Evolutionary conservation across 1,140 invertebrate species (phyloP), one percentile per base, ranked within the genome.

Genomic region (Leptinotarsa texana): DNA sequence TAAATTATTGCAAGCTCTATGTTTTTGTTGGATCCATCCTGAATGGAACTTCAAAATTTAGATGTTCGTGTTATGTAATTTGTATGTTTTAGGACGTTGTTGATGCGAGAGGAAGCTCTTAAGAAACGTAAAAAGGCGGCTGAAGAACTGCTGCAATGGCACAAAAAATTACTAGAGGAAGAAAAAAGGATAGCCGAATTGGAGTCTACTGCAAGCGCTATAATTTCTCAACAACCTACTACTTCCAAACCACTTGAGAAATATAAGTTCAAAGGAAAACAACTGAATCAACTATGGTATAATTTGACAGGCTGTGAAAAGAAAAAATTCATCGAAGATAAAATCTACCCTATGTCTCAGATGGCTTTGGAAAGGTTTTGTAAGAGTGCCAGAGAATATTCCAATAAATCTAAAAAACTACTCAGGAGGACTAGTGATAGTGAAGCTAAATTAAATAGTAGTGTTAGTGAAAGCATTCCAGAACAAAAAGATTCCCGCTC

Each of bases 131-230:
- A 80, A 70, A 82, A 82, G 74, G 80, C 80, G 24, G 84, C 81
- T 18, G 83, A 85, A 77, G 84, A 84, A 24, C 72, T 85, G 42
- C 68, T 85, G 71, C 75, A 83, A 83, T 85, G 83, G 83, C 84
- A 85, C 77, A 80, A 83, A 67, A 80, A 80, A 71, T 77, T 85
- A 33, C 66, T 83, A 61, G 80, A 82, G 62, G 84, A 85, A 81
- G 84, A 85, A 81, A 76, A 78, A 51, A 79, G 81, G 63, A 84
- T 85, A 62, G 75, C 77, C 42, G 80, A 82, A 73, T 73, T 85
- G 68, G 84, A 85, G 73, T 78, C 74, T 63, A 78, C 80, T 17
- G 81, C 83, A 8, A 83, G 75, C 47, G 77, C 78, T 13, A 80
- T 84, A 13, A 81, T 83, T 67, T 80, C 77, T 67, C 80, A 82